Conservation (phyloP, 2,113 vertebrate genomes). For the Perca flavescens region DNA sequence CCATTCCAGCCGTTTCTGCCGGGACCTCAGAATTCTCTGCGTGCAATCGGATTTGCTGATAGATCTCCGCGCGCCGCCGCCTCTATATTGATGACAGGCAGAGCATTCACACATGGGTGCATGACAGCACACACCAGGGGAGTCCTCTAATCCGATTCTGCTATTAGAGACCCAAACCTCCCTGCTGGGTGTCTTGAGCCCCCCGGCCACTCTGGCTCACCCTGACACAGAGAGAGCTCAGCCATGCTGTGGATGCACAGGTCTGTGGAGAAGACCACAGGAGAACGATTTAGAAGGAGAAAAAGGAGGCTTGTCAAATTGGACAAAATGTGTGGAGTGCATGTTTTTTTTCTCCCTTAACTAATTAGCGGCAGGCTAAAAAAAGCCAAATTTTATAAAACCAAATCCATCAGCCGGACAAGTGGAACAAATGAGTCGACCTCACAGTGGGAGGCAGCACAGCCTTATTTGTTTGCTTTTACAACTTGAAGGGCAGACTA, state of each 20-base stretch:
- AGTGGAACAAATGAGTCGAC: constrained; percentile 84
- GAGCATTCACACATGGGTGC: constrained; percentile 78
- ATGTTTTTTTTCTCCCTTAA: constrained; percentile 64
- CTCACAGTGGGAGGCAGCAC: constrained; percentile 71
- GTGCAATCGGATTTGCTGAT: constrained; percentile 85
- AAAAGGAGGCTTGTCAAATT: constrained; percentile 65
- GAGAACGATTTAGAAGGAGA: constrained; percentile 70
- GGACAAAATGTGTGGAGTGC: constrained; percentile 56
- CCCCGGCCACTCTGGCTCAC: constrained; percentile 56
- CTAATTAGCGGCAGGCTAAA: constrained; percentile 83
- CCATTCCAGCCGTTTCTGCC: constrained; percentile 71
- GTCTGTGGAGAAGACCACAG: constrained; percentile 71
- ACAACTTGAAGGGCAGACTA: constrained; percentile 82
- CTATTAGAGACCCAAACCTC: constrained; percentile 80
- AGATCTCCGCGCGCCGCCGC: constrained; percentile 76
- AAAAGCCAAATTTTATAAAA: constrained; percentile 82
- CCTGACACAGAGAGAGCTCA: constrained; percentile 79
- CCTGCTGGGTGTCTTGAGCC: constrained; percentile 79
- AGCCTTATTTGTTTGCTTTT: constrained; percentile 82
- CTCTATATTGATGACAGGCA: constrained; percentile 82
- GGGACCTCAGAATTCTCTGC: constrained; percentile 79
- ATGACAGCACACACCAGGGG: constrained; percentile 61
- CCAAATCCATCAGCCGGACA: constrained; percentile 86
- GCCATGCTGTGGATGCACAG: constrained; percentile 77
- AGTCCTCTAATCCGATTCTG: constrained; percentile 82